These are phyloP conservation scores for Drosophila emarginata DNA, from an alignment of 2,888 invertebrate species.

Conservation along the genomic window DNA sequence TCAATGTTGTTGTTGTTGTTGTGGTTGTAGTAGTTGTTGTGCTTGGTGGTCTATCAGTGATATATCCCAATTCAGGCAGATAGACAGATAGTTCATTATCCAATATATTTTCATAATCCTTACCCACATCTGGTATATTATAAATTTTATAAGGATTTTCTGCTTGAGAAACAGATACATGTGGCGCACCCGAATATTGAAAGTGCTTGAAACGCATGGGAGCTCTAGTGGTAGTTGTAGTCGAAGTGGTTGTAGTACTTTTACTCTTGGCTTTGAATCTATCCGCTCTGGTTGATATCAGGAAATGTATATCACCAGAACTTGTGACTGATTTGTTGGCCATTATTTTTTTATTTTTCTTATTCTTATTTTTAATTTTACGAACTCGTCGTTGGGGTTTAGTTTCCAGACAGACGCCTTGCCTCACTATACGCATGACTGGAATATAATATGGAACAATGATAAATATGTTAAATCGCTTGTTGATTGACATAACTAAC, in stretches of 20 bases:
- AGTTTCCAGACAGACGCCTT: conserved; percentile 39
- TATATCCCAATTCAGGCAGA: conserved; percentile 52
- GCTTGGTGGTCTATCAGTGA: conserved; percentile 47
- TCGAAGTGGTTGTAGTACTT: background rate
- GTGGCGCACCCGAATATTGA: conserved; percentile 15
- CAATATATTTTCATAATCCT: conserved; percentile 44
- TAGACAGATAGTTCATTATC: conserved; percentile 54
- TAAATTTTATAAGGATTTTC: conserved; percentile 54
- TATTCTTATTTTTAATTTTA: conserved; percentile 24
- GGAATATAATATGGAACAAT: background rate
- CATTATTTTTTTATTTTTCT: background rate
- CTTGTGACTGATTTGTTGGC: background rate
- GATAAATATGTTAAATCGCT: no score
- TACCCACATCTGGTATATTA: conserved; percentile 57
- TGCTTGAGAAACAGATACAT: conserved; percentile 50
- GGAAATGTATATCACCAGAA: background rate
- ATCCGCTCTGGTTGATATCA: background rate
- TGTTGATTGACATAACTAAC: conserved; percentile 16
- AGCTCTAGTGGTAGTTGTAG: conserved; percentile 8
- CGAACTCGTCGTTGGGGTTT: conserved; percentile 14
- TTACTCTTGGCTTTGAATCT: background rate
- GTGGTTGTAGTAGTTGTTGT: conserved; percentile 31
- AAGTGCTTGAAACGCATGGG: conserved; percentile 43
- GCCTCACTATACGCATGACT: conserved; percentile 47
- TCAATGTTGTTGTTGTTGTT: conserved; percentile 16